Evolutionary conservation across 2,888 invertebrate species (phyloP).

Genomic region (Rhodophaea formosa): DNA sequence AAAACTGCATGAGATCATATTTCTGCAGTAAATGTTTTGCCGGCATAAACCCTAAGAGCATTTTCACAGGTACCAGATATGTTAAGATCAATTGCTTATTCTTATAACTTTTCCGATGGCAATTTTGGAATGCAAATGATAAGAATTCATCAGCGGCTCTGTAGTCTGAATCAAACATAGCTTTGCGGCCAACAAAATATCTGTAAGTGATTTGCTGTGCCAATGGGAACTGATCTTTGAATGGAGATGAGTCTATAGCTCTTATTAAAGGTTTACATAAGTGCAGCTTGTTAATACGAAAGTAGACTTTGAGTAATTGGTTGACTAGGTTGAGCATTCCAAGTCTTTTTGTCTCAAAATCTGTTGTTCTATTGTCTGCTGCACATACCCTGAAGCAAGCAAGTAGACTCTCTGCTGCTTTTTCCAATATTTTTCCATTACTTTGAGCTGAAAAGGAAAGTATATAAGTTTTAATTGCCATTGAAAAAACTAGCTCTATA

Average conservation of each 20-base stretch:
- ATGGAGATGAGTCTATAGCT: slow-evolving; percentile 95
- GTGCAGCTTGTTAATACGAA: slow-evolving; percentile 94
- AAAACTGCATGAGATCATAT: slow-evolving; percentile 94
- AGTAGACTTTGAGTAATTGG: slow-evolving; percentile 96
- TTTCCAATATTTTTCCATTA: slow-evolving; percentile 90
- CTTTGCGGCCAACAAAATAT: slow-evolving; percentile 98
- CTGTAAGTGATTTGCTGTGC: slow-evolving; percentile 98
- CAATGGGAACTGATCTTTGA: slow-evolving; percentile 93
- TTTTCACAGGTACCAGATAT: slow-evolving; percentile 97
- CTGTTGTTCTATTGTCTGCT: slow-evolving; percentile 94
- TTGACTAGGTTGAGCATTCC: slow-evolving; percentile 98
- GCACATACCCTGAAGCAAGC: slow-evolving; percentile 97
- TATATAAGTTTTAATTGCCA: slow-evolving; percentile 2
- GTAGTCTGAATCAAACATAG: slow-evolving; percentile 99
- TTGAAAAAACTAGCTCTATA: too few relatives aligned
- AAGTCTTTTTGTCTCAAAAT: slow-evolving; percentile 95
- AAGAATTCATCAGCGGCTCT: slow-evolving; percentile 95
- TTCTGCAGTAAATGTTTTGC: slow-evolving; percentile 89
- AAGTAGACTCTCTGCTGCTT: slow-evolving; percentile 96
- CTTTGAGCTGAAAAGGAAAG: slow-evolving; percentile 60
- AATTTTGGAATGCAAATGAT: slow-evolving; percentile 95
- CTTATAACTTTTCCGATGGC: slow-evolving; percentile 88
- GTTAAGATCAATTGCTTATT: slow-evolving; percentile 97
- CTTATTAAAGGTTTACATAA: slow-evolving; percentile 96
- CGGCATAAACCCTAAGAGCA: slow-evolving; percentile 98